A percentile compares a stretch with the other conserved stretches of the same genome.
Evolutionary conservation across 2,797 vertebrate species (phyloP).

Genomic region (Falco novaeseelandiae): DNA sequence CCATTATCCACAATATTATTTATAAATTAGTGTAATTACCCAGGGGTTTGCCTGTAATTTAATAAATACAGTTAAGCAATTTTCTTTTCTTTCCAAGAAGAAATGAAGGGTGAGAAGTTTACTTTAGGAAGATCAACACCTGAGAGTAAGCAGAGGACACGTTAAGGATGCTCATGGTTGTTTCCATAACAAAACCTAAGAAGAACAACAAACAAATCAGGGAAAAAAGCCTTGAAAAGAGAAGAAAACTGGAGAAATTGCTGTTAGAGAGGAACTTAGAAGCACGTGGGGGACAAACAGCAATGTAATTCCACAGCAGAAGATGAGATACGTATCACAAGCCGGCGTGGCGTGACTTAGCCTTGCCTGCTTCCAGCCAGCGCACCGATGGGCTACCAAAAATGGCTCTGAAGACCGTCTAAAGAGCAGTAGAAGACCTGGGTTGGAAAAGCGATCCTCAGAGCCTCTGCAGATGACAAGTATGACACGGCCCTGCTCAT

Average conservation of each 20-base stretch:
- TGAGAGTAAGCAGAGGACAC: not conserved
- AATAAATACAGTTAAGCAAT: not conserved
- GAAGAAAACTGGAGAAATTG: not conserved
- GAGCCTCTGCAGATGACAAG: not conserved
- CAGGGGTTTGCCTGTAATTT: not conserved
- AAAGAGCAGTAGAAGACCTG: not conserved
- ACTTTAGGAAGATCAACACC: not conserved
- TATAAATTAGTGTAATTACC: not conserved
- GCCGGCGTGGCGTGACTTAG: not conserved
- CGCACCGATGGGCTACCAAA: not conserved
- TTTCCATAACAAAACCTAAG: not conserved
- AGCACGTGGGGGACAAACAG: not conserved
- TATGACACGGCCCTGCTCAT: not conserved
- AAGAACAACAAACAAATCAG: not conserved
- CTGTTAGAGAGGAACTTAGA: not conserved
- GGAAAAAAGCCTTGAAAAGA: not conserved
- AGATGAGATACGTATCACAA: accelerated
- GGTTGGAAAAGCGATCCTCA: not conserved
- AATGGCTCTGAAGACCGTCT: not conserved
- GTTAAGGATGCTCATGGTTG: not conserved
- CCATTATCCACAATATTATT: not conserved
- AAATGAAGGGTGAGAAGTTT: not conserved
- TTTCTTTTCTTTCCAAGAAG: not conserved
- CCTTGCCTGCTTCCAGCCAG: not conserved
- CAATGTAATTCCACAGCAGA: not conserved